Evolutionary conservation across 2,113 vertebrate genomes (phyloP).

Genomic region (Mustela lutreola): DNA sequence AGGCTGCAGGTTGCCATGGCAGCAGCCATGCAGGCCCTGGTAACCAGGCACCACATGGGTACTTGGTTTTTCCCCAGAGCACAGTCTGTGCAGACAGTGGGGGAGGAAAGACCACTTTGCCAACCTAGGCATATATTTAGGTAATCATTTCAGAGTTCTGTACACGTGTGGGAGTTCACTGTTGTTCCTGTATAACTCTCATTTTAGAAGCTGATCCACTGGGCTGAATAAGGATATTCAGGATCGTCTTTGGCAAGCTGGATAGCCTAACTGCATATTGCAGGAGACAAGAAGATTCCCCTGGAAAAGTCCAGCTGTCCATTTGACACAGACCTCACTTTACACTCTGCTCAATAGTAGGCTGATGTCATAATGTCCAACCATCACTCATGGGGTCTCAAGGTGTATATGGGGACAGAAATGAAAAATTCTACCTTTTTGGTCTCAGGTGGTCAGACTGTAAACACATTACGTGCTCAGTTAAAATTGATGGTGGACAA

Average conservation of each 20-base stretch:
- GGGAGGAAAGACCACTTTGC: not conserved
- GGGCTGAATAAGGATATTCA: not conserved
- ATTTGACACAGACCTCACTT: not conserved
- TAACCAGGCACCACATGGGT: not conserved
- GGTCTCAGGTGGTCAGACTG: not conserved
- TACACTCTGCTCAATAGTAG: not conserved
- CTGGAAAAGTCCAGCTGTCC: not conserved
- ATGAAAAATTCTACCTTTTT: not conserved
- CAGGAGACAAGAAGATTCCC: not conserved
- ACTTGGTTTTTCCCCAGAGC: not conserved
- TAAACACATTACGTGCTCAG: not conserved
- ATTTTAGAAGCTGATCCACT: not conserved
- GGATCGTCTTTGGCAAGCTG: not conserved
- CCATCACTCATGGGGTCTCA: not conserved
- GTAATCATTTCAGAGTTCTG: not conserved
- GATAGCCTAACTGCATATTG: not conserved
- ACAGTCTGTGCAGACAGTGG: not conserved
- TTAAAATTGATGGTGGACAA: not conserved
- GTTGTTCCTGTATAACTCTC: not conserved
- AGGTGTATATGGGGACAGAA: not conserved
- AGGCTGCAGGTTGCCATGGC: constrained; percentile 54
- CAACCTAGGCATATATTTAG: not conserved
- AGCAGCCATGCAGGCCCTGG: not conserved
- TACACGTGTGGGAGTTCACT: fast-evolving
- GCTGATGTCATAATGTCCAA: not conserved